phyloP scores from a whole-genome alignment of 2,797 vertebrate species.

The Spinibarbus caldwelli region DNA sequence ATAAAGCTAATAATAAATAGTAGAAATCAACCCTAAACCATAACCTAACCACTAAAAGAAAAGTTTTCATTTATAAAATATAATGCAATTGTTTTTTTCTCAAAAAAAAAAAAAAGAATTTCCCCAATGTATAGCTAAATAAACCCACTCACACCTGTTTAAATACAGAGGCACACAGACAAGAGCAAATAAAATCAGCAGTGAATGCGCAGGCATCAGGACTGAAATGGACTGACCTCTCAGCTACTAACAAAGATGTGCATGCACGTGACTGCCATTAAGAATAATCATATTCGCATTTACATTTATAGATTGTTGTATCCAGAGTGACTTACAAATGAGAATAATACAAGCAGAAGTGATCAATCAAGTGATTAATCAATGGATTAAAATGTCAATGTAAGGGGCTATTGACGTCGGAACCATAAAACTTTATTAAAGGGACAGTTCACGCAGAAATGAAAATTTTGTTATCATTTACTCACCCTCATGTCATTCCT shows the following conservation, averaged over 20 bases:
- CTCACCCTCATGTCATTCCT: neutral
- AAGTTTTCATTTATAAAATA: neutral
- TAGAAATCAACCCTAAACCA: no score
- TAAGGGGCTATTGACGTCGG: constrained; percentile 8
- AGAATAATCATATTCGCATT: neutral
- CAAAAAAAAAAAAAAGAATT: neutral
- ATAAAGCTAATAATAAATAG: no score
- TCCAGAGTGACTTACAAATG: constrained; percentile 16
- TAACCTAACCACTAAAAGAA: neutral
- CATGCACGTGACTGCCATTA: neutral
- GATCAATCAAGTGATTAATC: constrained; percentile 9
- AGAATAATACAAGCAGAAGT: constrained; percentile 14
- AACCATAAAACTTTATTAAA: constrained; percentile 58
- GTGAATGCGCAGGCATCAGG: constrained; percentile 62
- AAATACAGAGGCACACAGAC: constrained; percentile 66
- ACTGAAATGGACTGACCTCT: constrained; percentile 71
- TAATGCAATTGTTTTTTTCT: neutral
- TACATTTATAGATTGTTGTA: constrained; percentile 3
- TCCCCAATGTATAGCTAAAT: neutral
- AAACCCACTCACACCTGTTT: constrained; percentile 49
- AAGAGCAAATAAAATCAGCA: constrained; percentile 70
- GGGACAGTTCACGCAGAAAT: neutral
- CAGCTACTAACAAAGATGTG: constrained; percentile 64
- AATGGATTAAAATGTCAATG: constrained; percentile 48
- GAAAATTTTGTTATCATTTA: neutral